Percentiles rank a stretch among this genome's conserved stretches.
These are phyloP conservation scores for Aurelia coerulea DNA, from an alignment of 30 jellyfish, hydroid and myxozoan species.

Conservation along the genomic window DNA sequence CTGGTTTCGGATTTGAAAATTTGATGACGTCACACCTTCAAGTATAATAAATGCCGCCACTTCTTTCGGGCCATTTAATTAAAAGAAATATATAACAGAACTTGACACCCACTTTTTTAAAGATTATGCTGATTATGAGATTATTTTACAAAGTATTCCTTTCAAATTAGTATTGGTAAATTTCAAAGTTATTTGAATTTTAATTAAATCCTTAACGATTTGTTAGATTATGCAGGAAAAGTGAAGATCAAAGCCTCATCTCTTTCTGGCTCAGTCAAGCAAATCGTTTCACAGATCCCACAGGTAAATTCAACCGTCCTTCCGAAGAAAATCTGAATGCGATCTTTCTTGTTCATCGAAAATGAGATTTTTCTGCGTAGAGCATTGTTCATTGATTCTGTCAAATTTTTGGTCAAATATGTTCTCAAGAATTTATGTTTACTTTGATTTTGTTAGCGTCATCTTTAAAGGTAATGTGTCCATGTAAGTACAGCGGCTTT, in stretches of 20 bases:
- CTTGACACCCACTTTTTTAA: too few species aligned
- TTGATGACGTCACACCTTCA: too few species aligned
- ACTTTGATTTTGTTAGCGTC: neutral
- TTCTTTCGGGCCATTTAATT: too few species aligned
- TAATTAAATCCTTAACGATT: neutral
- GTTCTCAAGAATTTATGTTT: too few species aligned
- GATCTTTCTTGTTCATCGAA: neutral
- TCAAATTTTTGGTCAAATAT: neutral
- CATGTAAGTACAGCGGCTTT: too few species aligned
- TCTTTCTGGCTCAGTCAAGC: constrained; percentile 77
- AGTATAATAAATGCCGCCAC: too few species aligned
- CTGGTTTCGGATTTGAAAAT: too few species aligned
- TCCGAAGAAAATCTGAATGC: neutral
- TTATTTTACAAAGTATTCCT: too few species aligned
- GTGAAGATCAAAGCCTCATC: constrained; percentile 54
- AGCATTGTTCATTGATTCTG: neutral
- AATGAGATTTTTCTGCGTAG: neutral
- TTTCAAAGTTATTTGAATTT: neutral
- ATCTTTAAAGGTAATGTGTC: too few species aligned
- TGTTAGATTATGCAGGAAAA: constrained; percentile 86
- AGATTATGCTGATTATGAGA: too few species aligned
- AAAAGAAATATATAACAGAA: too few species aligned
- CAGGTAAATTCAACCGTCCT: constrained; percentile 55
- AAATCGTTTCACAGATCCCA: constrained; percentile 80
- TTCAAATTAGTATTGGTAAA: too few species aligned